Conservation (phyloP, 2,797 vertebrate species). For the Leucoraja ocellata region DNA sequence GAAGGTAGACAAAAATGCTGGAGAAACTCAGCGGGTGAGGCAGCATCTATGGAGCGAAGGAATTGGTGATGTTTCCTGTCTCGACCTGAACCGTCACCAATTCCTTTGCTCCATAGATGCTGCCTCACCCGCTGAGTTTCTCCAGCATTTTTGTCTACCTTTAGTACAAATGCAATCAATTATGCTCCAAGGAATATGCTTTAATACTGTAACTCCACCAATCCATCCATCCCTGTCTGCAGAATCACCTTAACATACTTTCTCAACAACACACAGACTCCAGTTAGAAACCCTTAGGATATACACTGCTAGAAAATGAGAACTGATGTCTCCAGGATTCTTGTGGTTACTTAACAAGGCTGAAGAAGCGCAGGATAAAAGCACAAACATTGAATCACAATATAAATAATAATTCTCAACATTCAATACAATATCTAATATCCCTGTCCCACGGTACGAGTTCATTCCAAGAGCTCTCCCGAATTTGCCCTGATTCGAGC, state of each 20-base stretch:
- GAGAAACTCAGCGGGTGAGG: no score
- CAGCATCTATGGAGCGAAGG: no score
- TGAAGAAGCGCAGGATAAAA: neutral
- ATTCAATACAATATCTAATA: neutral
- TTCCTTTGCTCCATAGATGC: no score
- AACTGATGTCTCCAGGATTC: neutral
- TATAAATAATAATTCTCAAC: neutral
- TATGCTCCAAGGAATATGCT: neutral
- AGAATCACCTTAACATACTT: neutral
- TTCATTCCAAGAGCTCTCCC: no score
- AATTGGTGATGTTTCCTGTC: no score
- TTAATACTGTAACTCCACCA: neutral
- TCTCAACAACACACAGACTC: neutral
- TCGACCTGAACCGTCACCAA: no score
- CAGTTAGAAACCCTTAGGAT: neutral
- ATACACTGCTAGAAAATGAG: neutral
- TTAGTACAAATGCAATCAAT: neutral
- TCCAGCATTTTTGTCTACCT: no score
- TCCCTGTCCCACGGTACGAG: no score
- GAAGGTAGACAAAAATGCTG: no score
- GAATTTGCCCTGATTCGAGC: no score
- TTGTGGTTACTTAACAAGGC: neutral
- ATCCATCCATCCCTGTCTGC: neutral
- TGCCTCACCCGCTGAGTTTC: no score
- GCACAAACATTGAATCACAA: neutral